Evolutionary conservation across 1,140 invertebrate genomes (phyloP).

Genomic region (Chironomus tepperi): DNA sequence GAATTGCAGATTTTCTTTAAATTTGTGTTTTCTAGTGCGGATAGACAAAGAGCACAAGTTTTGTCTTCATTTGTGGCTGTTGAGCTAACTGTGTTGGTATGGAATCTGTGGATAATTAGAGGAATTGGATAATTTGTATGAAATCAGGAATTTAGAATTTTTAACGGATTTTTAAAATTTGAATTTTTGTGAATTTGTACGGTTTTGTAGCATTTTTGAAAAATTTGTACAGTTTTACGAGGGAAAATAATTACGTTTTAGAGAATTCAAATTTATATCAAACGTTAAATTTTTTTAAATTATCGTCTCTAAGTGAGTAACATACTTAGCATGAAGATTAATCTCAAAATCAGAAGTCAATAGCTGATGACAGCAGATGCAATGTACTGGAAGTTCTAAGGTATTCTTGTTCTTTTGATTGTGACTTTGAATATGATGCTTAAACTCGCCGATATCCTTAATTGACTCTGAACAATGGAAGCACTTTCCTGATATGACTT

Average conservation of each 20-base stretch:
- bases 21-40: conserved; percentile 29
- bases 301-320: no score
- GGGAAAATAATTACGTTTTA: no score
- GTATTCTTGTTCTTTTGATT: conserved; percentile 42
- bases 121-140: no score
- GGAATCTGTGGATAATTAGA: no score
- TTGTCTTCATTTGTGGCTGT: conserved; percentile 30
- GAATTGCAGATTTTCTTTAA: conserved; percentile 38
- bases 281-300: no score
- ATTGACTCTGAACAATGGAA: conserved; percentile 65
- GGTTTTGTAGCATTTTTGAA: no score
- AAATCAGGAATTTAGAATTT: no score
- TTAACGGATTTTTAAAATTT: no score
- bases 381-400: conserved; percentile 64
- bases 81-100: conserved; percentile 35
- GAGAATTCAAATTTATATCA: no score
- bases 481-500: conserved; percentile 66
- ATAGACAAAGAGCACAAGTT: conserved; percentile 37
- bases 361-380: conserved; percentile 82
- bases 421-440: conserved; percentile 74
- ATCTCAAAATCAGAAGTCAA: conserved; percentile 83
- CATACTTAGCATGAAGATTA: conserved; percentile 68
- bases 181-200: no score
- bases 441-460: conserved; percentile 65
- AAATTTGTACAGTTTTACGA: no score